Percentiles rank a stretch among this genome's conserved stretches.
Evolutionary conservation across 2,888 invertebrate species (phyloP).

Genomic region (Ferrisia virgata): DNA sequence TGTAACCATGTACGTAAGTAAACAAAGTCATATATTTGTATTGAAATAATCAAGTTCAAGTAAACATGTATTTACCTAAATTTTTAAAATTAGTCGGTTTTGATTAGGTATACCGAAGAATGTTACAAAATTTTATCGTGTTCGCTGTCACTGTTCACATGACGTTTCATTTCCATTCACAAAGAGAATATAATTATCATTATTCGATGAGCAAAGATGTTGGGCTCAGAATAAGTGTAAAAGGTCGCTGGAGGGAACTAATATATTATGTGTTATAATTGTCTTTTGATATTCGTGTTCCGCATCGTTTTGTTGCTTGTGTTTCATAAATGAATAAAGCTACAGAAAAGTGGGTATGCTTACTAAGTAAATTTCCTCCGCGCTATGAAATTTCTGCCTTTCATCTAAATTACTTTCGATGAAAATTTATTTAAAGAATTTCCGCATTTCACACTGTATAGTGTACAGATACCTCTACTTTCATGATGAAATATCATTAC

Average conservation of each 20-base stretch:
- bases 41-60: too few relatives aligned
- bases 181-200: not conserved
- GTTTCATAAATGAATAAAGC: not conserved
- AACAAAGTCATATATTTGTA: too few relatives aligned
- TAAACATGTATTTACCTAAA: not conserved
- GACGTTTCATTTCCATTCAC: not conserved
- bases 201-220: not conserved
- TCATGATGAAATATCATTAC: not conserved
- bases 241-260: not conserved
- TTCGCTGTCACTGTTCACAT: not conserved
- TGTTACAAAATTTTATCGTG: not conserved
- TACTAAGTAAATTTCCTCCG: not conserved
- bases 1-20: too few relatives aligned
- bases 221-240: not conserved
- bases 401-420: not conserved
- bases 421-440: not conserved
- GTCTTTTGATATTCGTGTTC: not conserved
- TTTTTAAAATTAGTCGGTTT: not conserved
- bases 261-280: conserved; percentile 19
- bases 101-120: not conserved
- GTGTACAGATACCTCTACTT: too few relatives aligned
- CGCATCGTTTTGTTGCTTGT: not conserved
- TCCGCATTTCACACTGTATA: too few relatives aligned
- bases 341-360: not conserved
- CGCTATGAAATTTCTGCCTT: not conserved